Evolutionary conservation across 1,140 invertebrate species (phyloP).

Genomic region (Bombus terrestris): DNA sequence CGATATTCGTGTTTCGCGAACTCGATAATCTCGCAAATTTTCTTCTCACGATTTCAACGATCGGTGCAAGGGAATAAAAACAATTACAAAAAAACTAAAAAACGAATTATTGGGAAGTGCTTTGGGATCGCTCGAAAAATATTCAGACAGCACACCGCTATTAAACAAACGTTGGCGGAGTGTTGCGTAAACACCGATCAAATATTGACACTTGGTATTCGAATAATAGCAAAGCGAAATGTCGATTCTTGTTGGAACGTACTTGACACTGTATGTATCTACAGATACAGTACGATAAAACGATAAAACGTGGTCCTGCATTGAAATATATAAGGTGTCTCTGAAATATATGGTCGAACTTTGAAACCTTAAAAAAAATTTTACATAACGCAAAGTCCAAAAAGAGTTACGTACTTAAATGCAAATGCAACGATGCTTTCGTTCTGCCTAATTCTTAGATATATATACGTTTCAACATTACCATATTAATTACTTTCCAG

Average conservation of each 20-base stretch:
- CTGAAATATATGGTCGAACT: background rate
- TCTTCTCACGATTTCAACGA: background rate
- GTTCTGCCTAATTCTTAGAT: background rate
- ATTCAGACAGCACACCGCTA: conserved; percentile 19
- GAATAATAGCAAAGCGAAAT: conserved; percentile 27
- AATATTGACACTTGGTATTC: conserved; percentile 17
- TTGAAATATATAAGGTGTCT: background rate
- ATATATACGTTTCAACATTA: too few species aligned
- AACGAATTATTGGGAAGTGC: background rate
- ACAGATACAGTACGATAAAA: background rate
- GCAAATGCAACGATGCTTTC: background rate
- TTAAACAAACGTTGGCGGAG: conserved; percentile 25
- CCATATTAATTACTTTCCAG: too few species aligned
- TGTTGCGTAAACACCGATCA: conserved; percentile 26
- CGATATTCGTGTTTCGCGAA: conserved; percentile 8
- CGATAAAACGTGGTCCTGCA: background rate
- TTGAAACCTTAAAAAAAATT: background rate
- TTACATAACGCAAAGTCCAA: too few species aligned
- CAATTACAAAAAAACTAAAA: background rate
- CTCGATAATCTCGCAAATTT: background rate
- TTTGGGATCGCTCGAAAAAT: conserved; percentile 10
- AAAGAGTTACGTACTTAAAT: background rate
- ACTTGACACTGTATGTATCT: conserved; percentile 1
- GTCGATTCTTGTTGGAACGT: conserved; percentile 3
- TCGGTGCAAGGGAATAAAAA: background rate